phyloP scores from a whole-genome alignment of 1,140 invertebrate species.

The Druon quercuslanigerum region DNA sequence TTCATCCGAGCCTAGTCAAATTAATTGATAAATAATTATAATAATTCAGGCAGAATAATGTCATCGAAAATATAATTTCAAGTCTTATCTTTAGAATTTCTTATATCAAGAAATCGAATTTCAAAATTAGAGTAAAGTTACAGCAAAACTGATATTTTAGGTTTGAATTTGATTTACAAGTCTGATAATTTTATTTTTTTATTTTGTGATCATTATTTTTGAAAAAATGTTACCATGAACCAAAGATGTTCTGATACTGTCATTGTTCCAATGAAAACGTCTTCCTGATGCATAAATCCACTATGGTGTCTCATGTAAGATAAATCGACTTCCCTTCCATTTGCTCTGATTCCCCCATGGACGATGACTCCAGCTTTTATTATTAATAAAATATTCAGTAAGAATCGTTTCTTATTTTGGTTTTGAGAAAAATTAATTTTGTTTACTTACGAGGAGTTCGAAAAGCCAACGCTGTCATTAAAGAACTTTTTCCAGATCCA shows the following conservation, averaged over 20 bases:
- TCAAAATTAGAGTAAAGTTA: too few species aligned
- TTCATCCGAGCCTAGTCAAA: slow-evolving; percentile 84
- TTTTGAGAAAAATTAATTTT: background rate
- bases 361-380: slow-evolving; percentile 79
- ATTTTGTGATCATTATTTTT: background rate
- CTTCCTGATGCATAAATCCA: slow-evolving; percentile 96
- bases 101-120: too few species aligned
- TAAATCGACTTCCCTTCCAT: slow-evolving; percentile 80
- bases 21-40: background rate
- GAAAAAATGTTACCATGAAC: slow-evolving; percentile 84
- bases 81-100: too few species aligned
- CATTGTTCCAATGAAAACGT: slow-evolving; percentile 90
- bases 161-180: too few species aligned
- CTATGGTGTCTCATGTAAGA: slow-evolving; percentile 86
- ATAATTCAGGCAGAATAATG: background rate
- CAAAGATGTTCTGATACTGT: slow-evolving; percentile 92
- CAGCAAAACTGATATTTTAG: too few species aligned
- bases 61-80: too few species aligned
- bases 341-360: slow-evolving; percentile 85
- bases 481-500: slow-evolving; percentile 95
- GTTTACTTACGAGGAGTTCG: slow-evolving; percentile 80
- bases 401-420: too few species aligned
- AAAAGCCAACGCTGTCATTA: slow-evolving; percentile 92
- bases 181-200: too few species aligned
- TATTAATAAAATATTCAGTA: slow-evolving; percentile 41